Evolutionary conservation across 2,113 vertebrate species (phyloP), one percentile per base, ranked within the genome.

Genomic region (Antennarius striatus): DNA sequence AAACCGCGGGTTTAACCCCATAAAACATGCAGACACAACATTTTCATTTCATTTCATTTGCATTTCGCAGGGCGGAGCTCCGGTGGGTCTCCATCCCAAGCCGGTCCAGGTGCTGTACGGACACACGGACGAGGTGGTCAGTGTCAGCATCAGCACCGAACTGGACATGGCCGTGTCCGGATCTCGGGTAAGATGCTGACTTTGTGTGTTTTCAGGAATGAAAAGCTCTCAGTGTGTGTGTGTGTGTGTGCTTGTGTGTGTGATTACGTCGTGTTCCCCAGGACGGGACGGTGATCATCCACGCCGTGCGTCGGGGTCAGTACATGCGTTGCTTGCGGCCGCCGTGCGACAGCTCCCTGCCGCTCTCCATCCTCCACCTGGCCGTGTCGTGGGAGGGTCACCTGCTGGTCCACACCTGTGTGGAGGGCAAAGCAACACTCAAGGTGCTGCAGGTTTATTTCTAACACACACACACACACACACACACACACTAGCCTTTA

Each of bases 111-210:
- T 98, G 79, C 89, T 99, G 12, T 98, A 98, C 0, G 97, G 97
- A 65, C 98, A 99, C 86, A 96, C 93, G 0, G 93, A 95, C 2
- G 96, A 98, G 83, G 94, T 99, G 66, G 77, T 95, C 0, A 96
- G 95, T 56, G 96, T 98, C 51, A 91, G 90, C 59, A 96, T 99
- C 89, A 98, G 96, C 90, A 98, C 96, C 5, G 97, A 99, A 80
- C 87, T 99, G 75, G 98, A 99, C 80, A 95, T 98, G 96, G 95
- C 95, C 2, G 94, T 96, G 13, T 99, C 97, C 48, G 96, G 98
- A 80, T 95, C 96, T 52, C 89, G 91, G 91, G 98, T 99, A 92
- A 80, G 77, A 63, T 22, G 22, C 22, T 22, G 22, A 22, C 22
- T 22, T 22, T 22, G 22, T 22, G 22, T 22, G 22, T 22, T 45